Base-by-base conservation (phyloP, 2,113 vertebrate genomes). In the Nansenia antarctica region DNA sequence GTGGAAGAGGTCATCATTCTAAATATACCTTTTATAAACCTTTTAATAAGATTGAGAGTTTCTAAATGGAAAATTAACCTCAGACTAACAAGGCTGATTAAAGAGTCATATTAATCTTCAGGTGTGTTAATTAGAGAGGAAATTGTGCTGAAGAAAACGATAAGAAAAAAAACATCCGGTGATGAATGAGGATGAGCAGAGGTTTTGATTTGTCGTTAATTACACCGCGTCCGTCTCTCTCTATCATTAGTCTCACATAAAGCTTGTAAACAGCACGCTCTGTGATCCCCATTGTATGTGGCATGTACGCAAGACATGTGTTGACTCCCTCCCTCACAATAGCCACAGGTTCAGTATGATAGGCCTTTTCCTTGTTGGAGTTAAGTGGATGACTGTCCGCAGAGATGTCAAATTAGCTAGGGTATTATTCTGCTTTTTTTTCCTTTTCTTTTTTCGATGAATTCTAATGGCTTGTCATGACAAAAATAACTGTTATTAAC, bases 171-270 rank as follows among this genome's bases (percentile, higher is more conserved):
- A 39, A 39, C 37, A 14, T 22, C 15, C 20, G 70, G 70, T 62
- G 45, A 71, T 52, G 61, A 76, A 67, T 9, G 49, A 57, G 30
- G 11, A 42, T 6, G 53, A 30, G 65, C 37, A 34, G 65, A 58
- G 35, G 49, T 39, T 29, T 32, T 60, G 58, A 70, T 60, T 62
- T 42, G 39, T 49, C 20, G 32, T 69, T 74, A 78, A 70, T 78
- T 70, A 70, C 47, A 49, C 31, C 31, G 27, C 59, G 62, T 70
- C 69, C 66, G 47, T 69, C 49, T 54, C 29, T 34, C 27, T 31
- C 57, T 20, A 54, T 62, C 65, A 64, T 68, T 68, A 55, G 30
- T 68, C 57, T 26, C 53, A 68, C 35, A 49, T n/a, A 49, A 20
- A 8, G n/a, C 45, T 20, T 15, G 18, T 22, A 49, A 8, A n/a